phyloP scores from a whole-genome alignment of 2,888 invertebrate genomes.

The Drosophila neutralis region DNA sequence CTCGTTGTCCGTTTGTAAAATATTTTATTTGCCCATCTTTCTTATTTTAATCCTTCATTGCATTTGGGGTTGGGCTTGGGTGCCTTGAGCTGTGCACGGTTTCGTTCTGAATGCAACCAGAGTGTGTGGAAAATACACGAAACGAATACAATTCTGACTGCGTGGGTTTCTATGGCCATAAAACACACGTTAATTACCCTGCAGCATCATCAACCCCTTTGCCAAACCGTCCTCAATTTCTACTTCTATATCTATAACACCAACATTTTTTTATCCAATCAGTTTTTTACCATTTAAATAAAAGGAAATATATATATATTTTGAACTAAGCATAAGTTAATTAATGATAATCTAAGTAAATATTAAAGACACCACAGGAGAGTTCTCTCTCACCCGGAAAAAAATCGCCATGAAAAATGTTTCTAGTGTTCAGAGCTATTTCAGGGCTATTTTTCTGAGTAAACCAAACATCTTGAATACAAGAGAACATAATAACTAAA shows the following conservation, averaged over 20 bases:
- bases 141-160: conserved; percentile 27
- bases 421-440: background rate
- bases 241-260: conserved; percentile 1
- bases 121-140: background rate
- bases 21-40: conserved; percentile 84
- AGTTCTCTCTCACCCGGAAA: background rate
- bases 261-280: background rate
- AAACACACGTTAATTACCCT: conserved; percentile 82
- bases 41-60: conserved; percentile 83
- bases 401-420: background rate
- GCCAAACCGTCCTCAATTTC: background rate
- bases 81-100: conserved; percentile 20
- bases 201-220: conserved; percentile 29
- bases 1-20: conserved; percentile 76
- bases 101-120: conserved; percentile 6
- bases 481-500: background rate
- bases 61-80: conserved; percentile 50
- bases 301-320: background rate
- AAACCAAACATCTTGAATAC: background rate
- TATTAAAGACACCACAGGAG: background rate
- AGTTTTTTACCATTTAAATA: background rate
- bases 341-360: background rate
- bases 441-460: background rate
- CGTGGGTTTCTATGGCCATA: conserved; percentile 60
- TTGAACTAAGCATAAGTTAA: background rate